Evolutionary conservation across 2,888 invertebrate species (phyloP).

Genomic region (Nomada ferruginata): DNA sequence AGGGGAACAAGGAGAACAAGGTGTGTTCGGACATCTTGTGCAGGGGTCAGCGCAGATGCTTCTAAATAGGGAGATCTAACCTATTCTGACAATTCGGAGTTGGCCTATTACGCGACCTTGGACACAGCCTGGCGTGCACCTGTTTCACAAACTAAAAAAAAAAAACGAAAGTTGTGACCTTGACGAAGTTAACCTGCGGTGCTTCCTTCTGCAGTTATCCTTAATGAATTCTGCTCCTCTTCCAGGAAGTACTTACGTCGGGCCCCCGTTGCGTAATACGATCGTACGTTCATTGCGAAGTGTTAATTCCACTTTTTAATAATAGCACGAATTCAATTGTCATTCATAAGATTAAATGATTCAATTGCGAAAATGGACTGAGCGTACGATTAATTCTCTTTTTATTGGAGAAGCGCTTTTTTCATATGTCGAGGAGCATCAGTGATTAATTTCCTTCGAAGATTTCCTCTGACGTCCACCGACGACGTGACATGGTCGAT

Average conservation of each 20-base stretch:
- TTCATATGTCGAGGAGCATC: background rate
- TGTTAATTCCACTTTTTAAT: too few species aligned
- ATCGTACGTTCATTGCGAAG: too few species aligned
- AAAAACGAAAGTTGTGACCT: conserved; percentile 37
- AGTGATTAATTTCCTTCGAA: background rate
- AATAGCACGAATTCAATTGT: too few species aligned
- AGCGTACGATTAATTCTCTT: too few species aligned
- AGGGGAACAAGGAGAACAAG: conserved; percentile 9
- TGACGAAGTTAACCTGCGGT: conserved; percentile 42
- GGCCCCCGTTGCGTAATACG: conserved; percentile 13
- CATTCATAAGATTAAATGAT: too few species aligned
- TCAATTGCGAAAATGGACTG: too few species aligned
- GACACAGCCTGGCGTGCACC: conserved; percentile 69
- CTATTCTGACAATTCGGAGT: conserved; percentile 5
- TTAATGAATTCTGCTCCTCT: conserved; percentile 39
- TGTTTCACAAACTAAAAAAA: conserved; percentile 63
- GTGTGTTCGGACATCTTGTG: conserved; percentile 8
- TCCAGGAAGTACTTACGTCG: conserved; percentile 39
- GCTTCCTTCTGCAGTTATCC: conserved; percentile 35
- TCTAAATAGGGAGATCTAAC: conserved; percentile 7
- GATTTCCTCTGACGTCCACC: background rate
- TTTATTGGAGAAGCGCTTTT: too few species aligned
- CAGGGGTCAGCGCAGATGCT: conserved; percentile 28
- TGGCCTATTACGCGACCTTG: conserved; percentile 62
- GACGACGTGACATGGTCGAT: background rate